Conservation (phyloP, 1,140 invertebrate species). For the Oedothorax gibbosus region DNA sequence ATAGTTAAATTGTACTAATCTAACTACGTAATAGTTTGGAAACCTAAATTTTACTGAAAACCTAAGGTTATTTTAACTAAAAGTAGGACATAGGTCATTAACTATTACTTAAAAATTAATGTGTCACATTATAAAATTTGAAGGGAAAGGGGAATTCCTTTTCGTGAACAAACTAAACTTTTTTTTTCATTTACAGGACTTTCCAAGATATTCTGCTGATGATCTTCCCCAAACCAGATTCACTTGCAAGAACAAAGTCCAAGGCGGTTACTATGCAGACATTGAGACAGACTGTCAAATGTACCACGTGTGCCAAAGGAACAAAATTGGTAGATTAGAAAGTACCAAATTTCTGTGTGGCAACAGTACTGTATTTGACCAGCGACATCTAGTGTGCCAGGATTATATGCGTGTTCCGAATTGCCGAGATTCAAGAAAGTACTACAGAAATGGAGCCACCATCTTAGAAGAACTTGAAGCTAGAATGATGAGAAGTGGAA, state of each 20-base stretch:
- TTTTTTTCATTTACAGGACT: background rate
- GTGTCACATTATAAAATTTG: too few relatives aligned
- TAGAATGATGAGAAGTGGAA: background rate
- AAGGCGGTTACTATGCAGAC: constrained; percentile 92
- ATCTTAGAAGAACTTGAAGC: background rate
- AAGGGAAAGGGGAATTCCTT: too few relatives aligned
- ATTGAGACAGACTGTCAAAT: constrained; percentile 91
- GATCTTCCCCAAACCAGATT: constrained; percentile 86
- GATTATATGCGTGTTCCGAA: constrained; percentile 12
- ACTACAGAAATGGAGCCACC: background rate
- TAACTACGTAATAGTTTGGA: too few relatives aligned
- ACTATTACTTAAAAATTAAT: too few relatives aligned
- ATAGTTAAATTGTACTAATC: too few relatives aligned
- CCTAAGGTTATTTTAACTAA: too few relatives aligned
- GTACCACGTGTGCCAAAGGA: constrained; percentile 89
- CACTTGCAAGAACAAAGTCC: constrained; percentile 85
- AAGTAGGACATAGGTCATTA: too few relatives aligned
- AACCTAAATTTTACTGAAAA: too few relatives aligned
- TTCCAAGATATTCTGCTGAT: constrained; percentile 65
- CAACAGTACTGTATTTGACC: constrained; percentile 87
- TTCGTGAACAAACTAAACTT: too few relatives aligned
- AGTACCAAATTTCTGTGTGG: constrained; percentile 86
- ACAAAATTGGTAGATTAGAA: constrained; percentile 79
- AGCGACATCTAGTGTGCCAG: constrained; percentile 86
- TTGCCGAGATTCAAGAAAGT: constrained; percentile 15